Conservation (phyloP, 2,797 vertebrate genomes). For the Chaenodraco wilsoni region DNA sequence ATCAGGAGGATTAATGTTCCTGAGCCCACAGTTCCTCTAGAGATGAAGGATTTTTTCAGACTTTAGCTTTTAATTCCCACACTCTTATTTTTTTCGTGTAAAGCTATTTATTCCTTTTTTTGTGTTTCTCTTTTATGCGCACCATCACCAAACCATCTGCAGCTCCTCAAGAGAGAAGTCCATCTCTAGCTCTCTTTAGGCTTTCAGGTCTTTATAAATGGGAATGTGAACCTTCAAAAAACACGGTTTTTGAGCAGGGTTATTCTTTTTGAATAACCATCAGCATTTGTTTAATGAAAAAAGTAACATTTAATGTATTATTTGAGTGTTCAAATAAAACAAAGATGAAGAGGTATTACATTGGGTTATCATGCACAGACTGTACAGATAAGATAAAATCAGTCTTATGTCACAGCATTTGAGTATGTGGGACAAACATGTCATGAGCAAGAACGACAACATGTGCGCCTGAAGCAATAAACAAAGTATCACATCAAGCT, state of each 20-base stretch:
- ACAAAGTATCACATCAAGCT: slow-evolving; percentile 43
- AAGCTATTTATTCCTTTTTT: slow-evolving; percentile 14
- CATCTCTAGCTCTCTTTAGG: background rate
- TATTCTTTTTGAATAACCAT: slow-evolving; percentile 4
- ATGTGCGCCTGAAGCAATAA: slow-evolving; percentile 29
- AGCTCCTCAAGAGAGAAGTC: slow-evolving; percentile 3
- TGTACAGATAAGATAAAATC: slow-evolving; percentile 27
- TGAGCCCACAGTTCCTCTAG: background rate
- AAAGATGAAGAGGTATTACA: background rate
- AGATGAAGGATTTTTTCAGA: slow-evolving; percentile 33
- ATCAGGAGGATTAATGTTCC: slow-evolving; percentile 23
- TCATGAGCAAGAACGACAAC: slow-evolving; percentile 37
- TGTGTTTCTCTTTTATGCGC: slow-evolving; percentile 3
- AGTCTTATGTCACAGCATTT: slow-evolving; percentile 39
- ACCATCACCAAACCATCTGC: slow-evolving; percentile 19
- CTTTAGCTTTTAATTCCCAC: slow-evolving; percentile 15
- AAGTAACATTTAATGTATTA: background rate
- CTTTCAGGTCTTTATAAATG: slow-evolving; percentile 15
- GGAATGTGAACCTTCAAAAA: background rate
- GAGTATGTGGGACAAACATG: slow-evolving; percentile 21
- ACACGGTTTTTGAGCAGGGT: background rate
- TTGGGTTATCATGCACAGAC: background rate
- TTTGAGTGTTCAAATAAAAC: background rate
- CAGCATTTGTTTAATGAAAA: background rate
- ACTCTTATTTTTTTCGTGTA: slow-evolving; percentile 10